Evolutionary conservation across 2,888 invertebrate genomes (phyloP), one percentile per base, ranked within the genome.

Genomic region (Chymomyza caudatula): DNA sequence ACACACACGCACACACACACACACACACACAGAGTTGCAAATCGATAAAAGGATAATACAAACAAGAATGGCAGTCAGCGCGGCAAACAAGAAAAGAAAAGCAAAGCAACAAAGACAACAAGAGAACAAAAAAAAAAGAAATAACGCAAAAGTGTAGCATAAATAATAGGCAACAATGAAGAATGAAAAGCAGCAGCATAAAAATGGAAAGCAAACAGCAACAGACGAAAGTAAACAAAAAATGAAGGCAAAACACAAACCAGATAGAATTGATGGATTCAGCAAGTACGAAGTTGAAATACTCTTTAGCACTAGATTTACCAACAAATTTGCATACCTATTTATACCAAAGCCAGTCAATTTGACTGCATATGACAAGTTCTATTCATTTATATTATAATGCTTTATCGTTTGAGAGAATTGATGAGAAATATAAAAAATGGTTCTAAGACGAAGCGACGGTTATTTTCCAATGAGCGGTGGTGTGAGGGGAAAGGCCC

Each of bases 21-120:
- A 49, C 49, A n/a, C 49, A 17, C 49, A 17, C 49, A 6, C 13
- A 20, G 8, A 20, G 5, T 17, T 8, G 11, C 66, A 78, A n/a
- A 78, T 78, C 82, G 69, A 77, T 77, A 70, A 60, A 71, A 69
- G 74, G 69, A 71, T 81, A 78, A 78, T 59, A 60, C 60, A 63
- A 69, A 70, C 68, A 74, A 68, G 64, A 73, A 73, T 66, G 71
- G 67, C 56, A 67, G 67, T 22, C 62, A 61, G 42, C 49, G 42
- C 59, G 51, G 37, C 51, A 59, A 71, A 70, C 71, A 71, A 69
- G 56, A 60, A 57, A 23, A 47, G n/a, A 23, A 53, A 43, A 23
- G 49, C 59, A 57, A 58, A 64, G 13, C 51, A 51, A 20, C 51
- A 51, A 51, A 17, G 20, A 51, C 51, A 53, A 53, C 51, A 68